Percentiles rank a stretch among this genome's conserved stretches.
Evolutionary conservation across 2,888 invertebrate species (phyloP).

Genomic region (Ennomos quercinarius): DNA sequence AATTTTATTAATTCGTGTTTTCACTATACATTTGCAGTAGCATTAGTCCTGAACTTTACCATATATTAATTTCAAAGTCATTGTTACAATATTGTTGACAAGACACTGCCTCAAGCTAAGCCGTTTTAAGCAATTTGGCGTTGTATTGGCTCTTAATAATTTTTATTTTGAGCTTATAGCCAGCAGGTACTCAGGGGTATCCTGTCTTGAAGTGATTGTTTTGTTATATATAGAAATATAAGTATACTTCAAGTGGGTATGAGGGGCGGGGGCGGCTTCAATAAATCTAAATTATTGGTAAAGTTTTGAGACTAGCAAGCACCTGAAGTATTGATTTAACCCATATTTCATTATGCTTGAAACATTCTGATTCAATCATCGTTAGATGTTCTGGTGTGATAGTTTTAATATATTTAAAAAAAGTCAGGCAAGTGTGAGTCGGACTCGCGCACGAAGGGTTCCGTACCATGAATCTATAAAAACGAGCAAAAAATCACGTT

Average conservation of each 20-base stretch:
- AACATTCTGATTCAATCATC: conserved; percentile 60
- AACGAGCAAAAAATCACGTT: no score
- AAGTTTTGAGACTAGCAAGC: conserved; percentile 61
- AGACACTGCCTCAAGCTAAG: no score
- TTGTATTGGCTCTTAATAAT: no score
- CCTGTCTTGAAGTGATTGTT: conserved; percentile 54
- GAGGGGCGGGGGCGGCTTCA: conserved; percentile 58
- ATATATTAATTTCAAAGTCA: no score
- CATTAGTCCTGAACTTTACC: no score
- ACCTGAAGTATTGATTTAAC: conserved; percentile 68
- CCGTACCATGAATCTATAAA: no score
- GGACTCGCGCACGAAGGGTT: no score
- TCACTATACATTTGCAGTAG: no score
- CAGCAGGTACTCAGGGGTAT: conserved; percentile 8
- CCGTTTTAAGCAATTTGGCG: no score
- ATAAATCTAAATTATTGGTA: conserved; percentile 75
- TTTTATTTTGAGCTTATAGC: background rate
- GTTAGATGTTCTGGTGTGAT: conserved; percentile 42
- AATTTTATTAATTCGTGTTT: no score
- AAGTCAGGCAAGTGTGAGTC: no score
- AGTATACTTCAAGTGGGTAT: conserved; percentile 65
- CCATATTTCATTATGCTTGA: conserved; percentile 62
- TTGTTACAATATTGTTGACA: no score
- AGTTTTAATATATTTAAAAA: background rate
- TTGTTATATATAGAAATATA: conserved; percentile 65